phyloP scores from a whole-genome alignment of 1,140 invertebrate genomes.

The Drosophila ananassae region DNA sequence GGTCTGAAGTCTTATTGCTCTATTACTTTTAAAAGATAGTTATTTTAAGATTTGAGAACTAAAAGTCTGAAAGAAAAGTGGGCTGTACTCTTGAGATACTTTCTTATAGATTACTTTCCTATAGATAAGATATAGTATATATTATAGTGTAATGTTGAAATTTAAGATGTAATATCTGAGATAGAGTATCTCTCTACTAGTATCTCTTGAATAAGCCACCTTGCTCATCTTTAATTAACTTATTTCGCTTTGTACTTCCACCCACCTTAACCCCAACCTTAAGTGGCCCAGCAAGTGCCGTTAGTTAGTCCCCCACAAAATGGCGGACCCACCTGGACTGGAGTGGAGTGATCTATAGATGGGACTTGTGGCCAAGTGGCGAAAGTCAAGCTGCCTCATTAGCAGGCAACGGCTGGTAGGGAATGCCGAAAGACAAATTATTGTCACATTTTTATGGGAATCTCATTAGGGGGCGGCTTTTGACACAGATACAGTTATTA shows the following conservation, averaged over 20 bases:
- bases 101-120: no score
- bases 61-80: no score
- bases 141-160: no score
- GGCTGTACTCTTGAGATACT: no score
- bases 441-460: constrained; percentile 45
- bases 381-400: constrained; percentile 47
- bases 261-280: neutral
- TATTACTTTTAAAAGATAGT: neutral
- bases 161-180: no score
- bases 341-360: constrained; percentile 11
- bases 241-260: constrained; percentile 33
- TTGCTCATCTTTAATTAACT: constrained; percentile 60
- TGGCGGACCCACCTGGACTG: constrained; percentile 19
- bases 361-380: constrained; percentile 5
- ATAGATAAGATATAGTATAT: no score
- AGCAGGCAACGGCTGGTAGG: constrained; percentile 31
- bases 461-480: constrained; percentile 21
- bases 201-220: neutral
- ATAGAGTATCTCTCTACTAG: constrained; percentile 5
- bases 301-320: constrained; percentile 48
- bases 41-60: neutral
- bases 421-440: constrained; percentile 36
- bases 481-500: neutral
- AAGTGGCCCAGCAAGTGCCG: constrained; percentile 14
- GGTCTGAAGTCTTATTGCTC: neutral